Base-by-base conservation (phyloP, 2,113 vertebrate genomes). In the Aspiorhynchus laticeps region DNA sequence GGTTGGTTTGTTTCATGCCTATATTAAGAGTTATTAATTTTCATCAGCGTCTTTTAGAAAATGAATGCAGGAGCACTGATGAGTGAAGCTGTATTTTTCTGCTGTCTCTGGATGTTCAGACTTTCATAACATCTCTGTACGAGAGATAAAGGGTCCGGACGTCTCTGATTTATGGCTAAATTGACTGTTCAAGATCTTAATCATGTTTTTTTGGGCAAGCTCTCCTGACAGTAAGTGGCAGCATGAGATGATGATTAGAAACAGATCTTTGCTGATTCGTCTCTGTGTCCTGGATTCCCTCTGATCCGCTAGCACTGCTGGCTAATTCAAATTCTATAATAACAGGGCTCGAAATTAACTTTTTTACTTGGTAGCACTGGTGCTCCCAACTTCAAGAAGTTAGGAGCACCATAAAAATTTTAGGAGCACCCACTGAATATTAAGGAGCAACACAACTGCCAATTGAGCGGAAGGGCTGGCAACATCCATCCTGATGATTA, bases 201-300 rank as follows among this genome's bases (percentile, higher is more conserved):
- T 31, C 11, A 46, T 28, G 61, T 81, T 81, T 15, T 48, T 83
- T 71, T 71, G 31, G 67, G 61, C n/a, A 36, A 2, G 31, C 38
- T 38, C 24, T 69, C 14, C 67, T 21, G 67, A 69, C 31, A 33
- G 56, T 63, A 61, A 63, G 10, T 41, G 36, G 36, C 61, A 15
- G 61, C 59, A 82, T 65, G 31, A 82, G 33, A 28, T 48, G 26
- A 67, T 69, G 14, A 69, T 67, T 69, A 83, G 41, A 83, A 83
- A 48, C n/a, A 41, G 43, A 31, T 48, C 33, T 24, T 1, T 63
- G 41, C 43, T 67, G n/a, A 7, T 43, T 26, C 59, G n/a, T 59
- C 24, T 48, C 26, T 51, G 26, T 67, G 38, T 69, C 65, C 41
- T 71, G 41, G 28, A 21, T 51, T 24, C 15, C 14, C 65, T 41